A percentile compares a stretch with the other conserved stretches of the same genome.
phyloP scores from a whole-genome alignment of 2,113 vertebrate species.

The Psilopogon haemacephalus region DNA sequence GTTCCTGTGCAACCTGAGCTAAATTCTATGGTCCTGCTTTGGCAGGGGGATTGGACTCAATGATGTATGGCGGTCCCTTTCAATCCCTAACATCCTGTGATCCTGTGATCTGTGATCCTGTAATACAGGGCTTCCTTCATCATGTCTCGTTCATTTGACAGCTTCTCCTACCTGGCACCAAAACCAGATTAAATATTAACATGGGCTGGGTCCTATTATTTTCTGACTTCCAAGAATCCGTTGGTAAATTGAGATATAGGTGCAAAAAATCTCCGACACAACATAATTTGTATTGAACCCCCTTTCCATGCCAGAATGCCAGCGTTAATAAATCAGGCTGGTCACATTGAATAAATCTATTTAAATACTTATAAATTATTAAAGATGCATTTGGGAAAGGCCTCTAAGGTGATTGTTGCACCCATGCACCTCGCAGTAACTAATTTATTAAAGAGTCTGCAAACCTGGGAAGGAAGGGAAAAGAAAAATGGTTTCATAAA shows the following conservation, averaged over 20 bases:
- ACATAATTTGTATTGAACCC: constrained; percentile 74
- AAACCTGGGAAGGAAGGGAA: constrained; percentile 81
- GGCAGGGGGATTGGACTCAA: too few relatives aligned
- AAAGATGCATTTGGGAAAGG: constrained; percentile 84
- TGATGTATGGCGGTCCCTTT: too few relatives aligned
- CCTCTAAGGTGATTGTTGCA: constrained; percentile 83
- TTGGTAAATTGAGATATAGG: constrained; percentile 67
- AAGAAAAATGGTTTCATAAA: constrained; percentile 87
- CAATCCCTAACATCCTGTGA: too few relatives aligned
- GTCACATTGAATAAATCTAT: constrained; percentile 83
- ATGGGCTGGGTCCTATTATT: constrained; percentile 52
- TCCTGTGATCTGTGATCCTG: too few relatives aligned
- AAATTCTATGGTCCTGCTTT: too few relatives aligned
- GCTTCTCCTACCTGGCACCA: constrained; percentile 43
- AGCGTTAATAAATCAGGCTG: constrained; percentile 79
- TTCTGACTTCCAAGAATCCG: constrained; percentile 62
- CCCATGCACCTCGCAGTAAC: constrained; percentile 81
- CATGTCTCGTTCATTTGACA: background rate
- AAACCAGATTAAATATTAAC: constrained; percentile 58
- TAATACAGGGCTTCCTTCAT: background rate
- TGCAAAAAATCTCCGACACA: constrained; percentile 73
- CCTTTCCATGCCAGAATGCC: constrained; percentile 65
- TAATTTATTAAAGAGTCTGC: constrained; percentile 87
- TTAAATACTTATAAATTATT: constrained; percentile 88
- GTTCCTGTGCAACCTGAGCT: too few relatives aligned